phyloP scores from a whole-genome alignment of 1,140 invertebrate genomes.

The Cyclargus thomasi region DNA sequence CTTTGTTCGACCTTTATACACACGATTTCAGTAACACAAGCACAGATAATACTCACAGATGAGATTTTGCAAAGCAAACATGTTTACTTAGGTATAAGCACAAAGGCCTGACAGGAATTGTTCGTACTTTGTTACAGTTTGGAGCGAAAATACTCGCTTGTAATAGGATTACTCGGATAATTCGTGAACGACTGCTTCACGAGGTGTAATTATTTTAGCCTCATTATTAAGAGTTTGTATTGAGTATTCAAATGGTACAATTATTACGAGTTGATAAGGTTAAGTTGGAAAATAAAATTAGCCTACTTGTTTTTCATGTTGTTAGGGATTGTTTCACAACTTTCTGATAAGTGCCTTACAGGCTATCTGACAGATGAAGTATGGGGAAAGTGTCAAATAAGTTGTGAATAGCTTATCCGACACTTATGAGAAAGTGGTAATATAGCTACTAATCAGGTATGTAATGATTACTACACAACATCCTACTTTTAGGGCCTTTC shows the following conservation, averaged over 20 bases:
- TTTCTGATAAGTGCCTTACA: too few relatives aligned
- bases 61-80: constrained; percentile 15
- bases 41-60: constrained; percentile 2
- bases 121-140: constrained; percentile 10
- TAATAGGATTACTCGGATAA: constrained; percentile 7
- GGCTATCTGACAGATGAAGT: too few relatives aligned
- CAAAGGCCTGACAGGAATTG: constrained; percentile 15
- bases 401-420: too few relatives aligned
- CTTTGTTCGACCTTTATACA: not conserved
- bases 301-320: too few relatives aligned
- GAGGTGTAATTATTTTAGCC: constrained; percentile 4
- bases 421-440: too few relatives aligned
- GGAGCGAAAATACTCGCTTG: not conserved
- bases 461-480: too few relatives aligned
- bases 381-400: too few relatives aligned
- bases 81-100: constrained; percentile 11
- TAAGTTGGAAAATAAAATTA: not conserved
- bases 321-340: too few relatives aligned
- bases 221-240: not conserved
- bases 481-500: too few relatives aligned
- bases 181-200: not conserved
- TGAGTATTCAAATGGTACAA: not conserved
- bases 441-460: too few relatives aligned
- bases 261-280: not conserved
- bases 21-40: constrained; percentile 5